These are phyloP conservation scores for Agriopis aurantiaria DNA, from an alignment of 2,888 invertebrate genomes.

Conservation along the genomic window DNA sequence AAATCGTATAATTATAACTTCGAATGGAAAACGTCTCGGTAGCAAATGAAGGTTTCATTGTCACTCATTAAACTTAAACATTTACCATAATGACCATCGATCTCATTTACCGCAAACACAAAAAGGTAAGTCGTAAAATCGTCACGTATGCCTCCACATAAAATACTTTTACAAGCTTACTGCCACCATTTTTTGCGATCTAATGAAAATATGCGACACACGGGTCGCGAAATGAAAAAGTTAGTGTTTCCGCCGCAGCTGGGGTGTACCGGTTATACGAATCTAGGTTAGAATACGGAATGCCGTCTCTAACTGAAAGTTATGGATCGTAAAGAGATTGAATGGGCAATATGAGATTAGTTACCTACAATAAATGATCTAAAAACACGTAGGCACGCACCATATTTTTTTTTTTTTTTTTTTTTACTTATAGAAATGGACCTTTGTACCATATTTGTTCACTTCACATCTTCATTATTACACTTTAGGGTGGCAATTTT, in stretches of 20 bases:
- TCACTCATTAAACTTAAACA: background rate
- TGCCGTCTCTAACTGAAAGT: slow-evolving; percentile 39
- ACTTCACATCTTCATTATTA: no score
- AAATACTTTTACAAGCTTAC: slow-evolving; percentile 51
- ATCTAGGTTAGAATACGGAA: slow-evolving; percentile 44
- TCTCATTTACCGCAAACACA: slow-evolving; percentile 30
- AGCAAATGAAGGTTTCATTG: background rate
- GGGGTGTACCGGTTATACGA: slow-evolving; percentile 44
- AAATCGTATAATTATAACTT: no score
- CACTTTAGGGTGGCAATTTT: no score
- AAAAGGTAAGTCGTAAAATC: slow-evolving; percentile 49
- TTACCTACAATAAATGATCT: background rate
- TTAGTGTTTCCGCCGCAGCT: slow-evolving; percentile 46
- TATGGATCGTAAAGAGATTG: slow-evolving; percentile 36
- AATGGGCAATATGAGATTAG: slow-evolving; percentile 17
- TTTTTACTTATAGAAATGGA: no score
- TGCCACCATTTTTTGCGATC: slow-evolving; percentile 49
- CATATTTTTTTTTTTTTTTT: no score
- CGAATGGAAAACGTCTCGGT: background rate
- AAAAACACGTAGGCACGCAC: no score
- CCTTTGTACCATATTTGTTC: no score
- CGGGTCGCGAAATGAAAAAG: slow-evolving; percentile 51
- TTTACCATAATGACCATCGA: slow-evolving; percentile 21
- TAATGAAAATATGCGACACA: slow-evolving; percentile 58
- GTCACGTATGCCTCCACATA: slow-evolving; percentile 46